Conservation (phyloP, 2,113 vertebrate species). For the Eolophus roseicapilla region DNA sequence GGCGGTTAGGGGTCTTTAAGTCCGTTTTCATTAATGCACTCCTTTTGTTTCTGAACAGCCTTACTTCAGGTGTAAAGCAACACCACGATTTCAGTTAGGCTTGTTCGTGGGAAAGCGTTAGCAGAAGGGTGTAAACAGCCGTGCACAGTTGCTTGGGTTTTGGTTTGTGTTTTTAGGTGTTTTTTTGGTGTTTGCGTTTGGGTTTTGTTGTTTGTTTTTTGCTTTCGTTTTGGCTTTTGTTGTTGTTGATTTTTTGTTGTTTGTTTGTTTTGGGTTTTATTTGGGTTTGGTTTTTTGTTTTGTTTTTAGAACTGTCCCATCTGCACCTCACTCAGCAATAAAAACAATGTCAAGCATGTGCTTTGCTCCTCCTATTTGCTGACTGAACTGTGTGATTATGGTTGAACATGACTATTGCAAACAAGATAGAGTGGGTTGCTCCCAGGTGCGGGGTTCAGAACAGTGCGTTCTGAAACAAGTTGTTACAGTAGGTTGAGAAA, state of each 20-base stretch:
- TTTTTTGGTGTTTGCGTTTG: not conserved
- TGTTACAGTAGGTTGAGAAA: not conserved
- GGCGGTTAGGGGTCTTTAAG: not conserved
- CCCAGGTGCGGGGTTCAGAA: not conserved
- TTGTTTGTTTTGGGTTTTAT: no score
- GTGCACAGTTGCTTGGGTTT: not conserved
- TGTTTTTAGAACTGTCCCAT: not conserved
- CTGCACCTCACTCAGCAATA: not conserved
- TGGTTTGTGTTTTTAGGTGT: not conserved
- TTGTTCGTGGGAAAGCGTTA: not conserved
- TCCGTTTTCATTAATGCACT: not conserved
- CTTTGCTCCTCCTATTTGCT: not conserved
- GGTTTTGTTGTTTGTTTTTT: not conserved
- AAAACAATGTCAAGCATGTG: not conserved
- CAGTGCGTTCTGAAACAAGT: not conserved
- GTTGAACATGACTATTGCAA: not conserved
- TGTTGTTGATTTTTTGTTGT: no score
- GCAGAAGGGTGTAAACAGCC: not conserved
- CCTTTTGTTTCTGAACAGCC: not conserved
- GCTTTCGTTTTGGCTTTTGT: not conserved
- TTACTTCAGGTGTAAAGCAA: not conserved
- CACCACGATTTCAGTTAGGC: rapidly evolving
- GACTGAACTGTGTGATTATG: not conserved
- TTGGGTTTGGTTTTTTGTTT: no score
- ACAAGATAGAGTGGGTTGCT: not conserved